A percentile compares a stretch with the other conserved stretches of the same genome.
Conservation (phyloP, 2,113 vertebrate genomes). For the Peromyscus polionotus region DNA sequence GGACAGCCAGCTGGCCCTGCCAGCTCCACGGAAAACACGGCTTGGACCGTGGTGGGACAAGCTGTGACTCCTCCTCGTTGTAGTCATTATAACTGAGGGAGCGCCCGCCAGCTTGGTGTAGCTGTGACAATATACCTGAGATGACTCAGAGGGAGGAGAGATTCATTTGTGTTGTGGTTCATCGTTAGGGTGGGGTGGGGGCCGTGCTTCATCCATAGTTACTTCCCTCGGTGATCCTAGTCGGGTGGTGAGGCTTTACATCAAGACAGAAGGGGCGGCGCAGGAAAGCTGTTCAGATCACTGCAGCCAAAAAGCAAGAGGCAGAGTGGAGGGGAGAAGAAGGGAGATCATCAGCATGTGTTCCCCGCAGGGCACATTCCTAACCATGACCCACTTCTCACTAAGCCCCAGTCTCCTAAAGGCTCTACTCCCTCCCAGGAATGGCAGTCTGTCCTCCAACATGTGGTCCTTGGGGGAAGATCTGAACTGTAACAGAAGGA, state of each 20-base stretch:
- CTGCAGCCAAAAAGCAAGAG: background rate
- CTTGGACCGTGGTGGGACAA: background rate
- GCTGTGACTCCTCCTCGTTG: background rate
- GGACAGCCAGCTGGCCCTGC: background rate
- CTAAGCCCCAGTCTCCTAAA: background rate
- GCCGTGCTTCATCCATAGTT: too few species aligned
- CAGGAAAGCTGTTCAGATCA: background rate
- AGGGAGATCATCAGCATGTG: background rate
- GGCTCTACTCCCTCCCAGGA: background rate
- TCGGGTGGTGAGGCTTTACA: background rate
- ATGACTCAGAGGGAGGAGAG: background rate
- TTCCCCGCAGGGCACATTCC: background rate
- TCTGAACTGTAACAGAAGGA: background rate
- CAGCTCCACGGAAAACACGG: background rate
- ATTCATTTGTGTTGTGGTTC: background rate
- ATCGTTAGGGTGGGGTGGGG: rapidly evolving
- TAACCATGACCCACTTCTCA: background rate
- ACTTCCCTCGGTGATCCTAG: background rate
- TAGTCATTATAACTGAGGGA: background rate
- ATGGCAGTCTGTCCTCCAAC: background rate
- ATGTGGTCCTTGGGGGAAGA: too few species aligned
- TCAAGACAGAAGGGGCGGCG: too few species aligned
- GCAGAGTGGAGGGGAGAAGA: background rate
- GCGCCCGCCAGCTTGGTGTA: background rate
- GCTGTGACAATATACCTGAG: too few species aligned